Evolutionary conservation across 2,113 vertebrate genomes (phyloP), one percentile per base, ranked within the genome.

Genomic region (Strix aluco): DNA sequence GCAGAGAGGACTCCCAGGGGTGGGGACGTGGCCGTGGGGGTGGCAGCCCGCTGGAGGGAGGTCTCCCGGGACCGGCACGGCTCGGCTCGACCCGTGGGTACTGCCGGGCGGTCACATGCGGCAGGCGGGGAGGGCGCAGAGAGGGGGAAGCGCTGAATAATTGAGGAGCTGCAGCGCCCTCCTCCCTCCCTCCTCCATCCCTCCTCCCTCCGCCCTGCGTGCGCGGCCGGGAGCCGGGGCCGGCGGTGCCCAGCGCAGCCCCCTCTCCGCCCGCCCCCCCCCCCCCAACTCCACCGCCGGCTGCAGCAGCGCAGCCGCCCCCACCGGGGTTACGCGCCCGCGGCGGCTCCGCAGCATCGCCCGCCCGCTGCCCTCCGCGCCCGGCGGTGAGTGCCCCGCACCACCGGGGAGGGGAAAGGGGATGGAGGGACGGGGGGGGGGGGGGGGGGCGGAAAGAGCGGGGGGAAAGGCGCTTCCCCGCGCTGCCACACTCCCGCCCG

Each of bases 131-230:
- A 87, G 77, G 46, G 58, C 17, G 49, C 61, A 10, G 59, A 44
- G 71, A 87, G 59, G 86, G 95, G 73, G 86, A 92, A 92, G 91
- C 80, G 72, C 96, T 97, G 97, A 97, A 97, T 98, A 97, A 98
- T 89, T 97, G 97, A 98, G 97, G 93, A 95, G 97, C 97, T 94
- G 96, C 95, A 92, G 95, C 94, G 94, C 94, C 86, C 92, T 94
- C 92, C 86, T 80, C 77, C 55, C 22, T 73, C 55, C n/a, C 6
- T n/a, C 62, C 7, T 21, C 44, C 42, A 7, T 58, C 38, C 36
- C 22, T 34, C 29, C 40, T 8, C 32, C 61, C 91, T 44, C 71
- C 85, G 46, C 71, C 81, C 59, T 88, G 18, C 63, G 7, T 88
- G 66, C 38, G 47, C 87, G 34, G 80, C 58, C 69, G 29, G 74